phyloP scores from a whole-genome alignment of 1,140 invertebrate genomes.

The Phortica variegata region DNA sequence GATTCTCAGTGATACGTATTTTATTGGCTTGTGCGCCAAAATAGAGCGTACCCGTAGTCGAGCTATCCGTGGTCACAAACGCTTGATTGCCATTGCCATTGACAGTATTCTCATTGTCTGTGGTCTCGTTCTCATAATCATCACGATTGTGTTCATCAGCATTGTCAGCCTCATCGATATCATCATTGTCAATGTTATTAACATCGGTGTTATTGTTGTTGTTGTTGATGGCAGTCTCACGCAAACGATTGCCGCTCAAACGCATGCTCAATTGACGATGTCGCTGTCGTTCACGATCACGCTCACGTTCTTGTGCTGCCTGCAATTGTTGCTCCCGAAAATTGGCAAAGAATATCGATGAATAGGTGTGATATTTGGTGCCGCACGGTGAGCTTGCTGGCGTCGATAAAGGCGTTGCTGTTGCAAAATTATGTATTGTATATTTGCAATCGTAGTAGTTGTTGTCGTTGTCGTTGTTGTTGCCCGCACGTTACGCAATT shows the following conservation, averaged over 20 bases:
- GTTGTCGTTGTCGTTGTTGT: constrained; percentile 12
- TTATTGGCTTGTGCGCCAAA: constrained; percentile 46
- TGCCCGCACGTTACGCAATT: not conserved
- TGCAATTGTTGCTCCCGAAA: constrained; percentile 47
- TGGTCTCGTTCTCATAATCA: constrained; percentile 21
- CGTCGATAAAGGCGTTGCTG: constrained; percentile 52
- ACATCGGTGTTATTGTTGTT: constrained; percentile 3
- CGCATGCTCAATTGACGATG: constrained; percentile 39
- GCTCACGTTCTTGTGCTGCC: constrained; percentile 38
- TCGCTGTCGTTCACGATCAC: constrained; percentile 17
- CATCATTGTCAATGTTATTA: constrained; percentile 32
- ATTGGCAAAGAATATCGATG: constrained; percentile 54
- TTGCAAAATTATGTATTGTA: constrained; percentile 27
- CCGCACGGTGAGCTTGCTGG: constrained; percentile 51
- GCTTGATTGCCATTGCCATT: constrained; percentile 49
- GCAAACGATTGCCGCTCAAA: constrained; percentile 38
- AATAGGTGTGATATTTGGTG: constrained; percentile 53
- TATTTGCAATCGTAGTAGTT: constrained; percentile 21
- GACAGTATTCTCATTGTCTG: constrained; percentile 34
- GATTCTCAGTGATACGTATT: constrained; percentile 57
- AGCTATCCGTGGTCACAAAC: constrained; percentile 39
- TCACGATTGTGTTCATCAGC: constrained; percentile 13
- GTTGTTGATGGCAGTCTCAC: constrained; percentile 46
- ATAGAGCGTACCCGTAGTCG: constrained; percentile 36
- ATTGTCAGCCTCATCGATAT: constrained; percentile 13